Base-by-base conservation (phyloP, 2,888 invertebrate species). In the Netelia fuscicornis region DNA sequence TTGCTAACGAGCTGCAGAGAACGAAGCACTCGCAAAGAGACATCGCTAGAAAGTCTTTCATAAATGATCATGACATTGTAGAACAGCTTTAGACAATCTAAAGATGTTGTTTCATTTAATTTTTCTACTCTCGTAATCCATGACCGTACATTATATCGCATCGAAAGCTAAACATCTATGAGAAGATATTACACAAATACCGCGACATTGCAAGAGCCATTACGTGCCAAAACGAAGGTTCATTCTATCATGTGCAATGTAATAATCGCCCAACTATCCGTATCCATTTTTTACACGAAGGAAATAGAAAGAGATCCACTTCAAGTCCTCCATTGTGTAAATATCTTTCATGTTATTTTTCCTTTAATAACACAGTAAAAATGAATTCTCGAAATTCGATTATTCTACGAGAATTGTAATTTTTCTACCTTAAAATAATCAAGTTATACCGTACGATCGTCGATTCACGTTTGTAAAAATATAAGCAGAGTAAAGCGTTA, bases 1-100 rank as follows among this genome's bases (percentile, higher is more conserved):
- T 99, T 94, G 96, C 96, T 86, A 97, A 97, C 92, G 99, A 99
- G 94, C 94, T 99, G 83, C 95, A 95, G 88, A 94, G 95, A 86
- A 95, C 95, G 58, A 95, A 94, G 89, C 95, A 96, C 92, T 95
- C 95, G 65, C 95, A 95, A 88, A 94, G 95, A 84, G 95, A 94
- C 89, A 93, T 94, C 71, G 93, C 92, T 86, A 87, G 89, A 64
- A 90, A 90, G 64, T 89, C 91, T 17, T 91, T 90, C 52, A 90
- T 92, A 60, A 93, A 92, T 60, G 92, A 92, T 88, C 93, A 93
- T 30, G 93, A 93, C 78, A 93, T 93, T 75, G 91, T 93, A 68
- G 93, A 93, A 65, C 93, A 92, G 83, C 89, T 92, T 71, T 91
- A 90, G 84, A 77, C 67, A 54, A 6, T 2, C 6, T 1, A 60